These are phyloP conservation scores for Lasius fuliginosus DNA, from an alignment of 2,888 invertebrate genomes.

Conservation along the genomic window DNA sequence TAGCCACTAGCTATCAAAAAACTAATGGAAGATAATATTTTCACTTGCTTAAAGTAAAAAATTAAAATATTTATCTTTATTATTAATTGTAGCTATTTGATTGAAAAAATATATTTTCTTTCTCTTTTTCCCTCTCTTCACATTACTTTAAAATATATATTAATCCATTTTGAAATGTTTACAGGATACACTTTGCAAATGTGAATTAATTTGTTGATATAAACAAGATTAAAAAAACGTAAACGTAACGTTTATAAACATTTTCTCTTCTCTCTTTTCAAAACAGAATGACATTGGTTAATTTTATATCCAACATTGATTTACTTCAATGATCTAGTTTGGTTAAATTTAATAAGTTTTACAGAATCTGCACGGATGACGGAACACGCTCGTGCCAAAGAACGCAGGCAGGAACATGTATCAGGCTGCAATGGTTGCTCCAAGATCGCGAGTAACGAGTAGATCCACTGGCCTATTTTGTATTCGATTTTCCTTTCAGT, in stretches of 20 bases:
- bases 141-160: not conserved
- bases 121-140: not conserved
- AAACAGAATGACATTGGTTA: not conserved
- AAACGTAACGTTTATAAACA: not conserved
- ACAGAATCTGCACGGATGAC: conserved; percentile 86
- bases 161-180: not conserved
- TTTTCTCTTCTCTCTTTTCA: not conserved
- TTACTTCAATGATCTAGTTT: not conserved
- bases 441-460: conserved; percentile 89
- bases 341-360: conserved; percentile 61
- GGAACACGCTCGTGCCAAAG: conserved; percentile 89
- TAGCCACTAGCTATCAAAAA: not conserved
- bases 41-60: not conserved
- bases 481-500: conserved; percentile 85
- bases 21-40: not conserved
- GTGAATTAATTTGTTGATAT: not conserved
- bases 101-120: not conserved
- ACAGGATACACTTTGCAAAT: not conserved
- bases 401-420: conserved; percentile 89
- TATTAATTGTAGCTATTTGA: not conserved
- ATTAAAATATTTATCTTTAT: not conserved
- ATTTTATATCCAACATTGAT: conserved; percentile 1
- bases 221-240: not conserved
- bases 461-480: conserved; percentile 90
- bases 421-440: conserved; percentile 91